phyloP scores from a whole-genome alignment of 1,140 invertebrate genomes.

The Ips nitidus region DNA sequence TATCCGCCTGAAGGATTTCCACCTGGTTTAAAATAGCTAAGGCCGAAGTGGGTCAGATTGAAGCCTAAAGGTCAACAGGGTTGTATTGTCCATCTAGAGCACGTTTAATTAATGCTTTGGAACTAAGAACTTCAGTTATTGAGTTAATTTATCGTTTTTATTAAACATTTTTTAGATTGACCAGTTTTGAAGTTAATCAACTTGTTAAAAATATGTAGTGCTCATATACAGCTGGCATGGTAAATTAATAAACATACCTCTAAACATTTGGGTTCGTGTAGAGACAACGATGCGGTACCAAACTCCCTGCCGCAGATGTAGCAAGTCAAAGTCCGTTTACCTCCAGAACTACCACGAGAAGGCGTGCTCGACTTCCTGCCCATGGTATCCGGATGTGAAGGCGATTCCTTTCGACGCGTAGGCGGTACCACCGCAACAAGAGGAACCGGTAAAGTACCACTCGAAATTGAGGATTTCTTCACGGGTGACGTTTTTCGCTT shows the following conservation, averaged over 20 bases:
- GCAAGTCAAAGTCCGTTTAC: conserved; percentile 62
- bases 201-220: background rate
- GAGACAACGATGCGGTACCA: conserved; percentile 71
- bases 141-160: too few species aligned
- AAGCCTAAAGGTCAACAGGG: conserved; percentile 3
- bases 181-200: too few species aligned
- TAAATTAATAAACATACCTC: conserved; percentile 54
- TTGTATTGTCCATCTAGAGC: background rate
- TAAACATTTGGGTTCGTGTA: conserved; percentile 80
- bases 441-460: background rate
- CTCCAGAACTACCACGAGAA: conserved; percentile 33
- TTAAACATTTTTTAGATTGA: too few species aligned
- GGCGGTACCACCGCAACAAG: background rate
- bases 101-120: too few species aligned
- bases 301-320: conserved; percentile 79
- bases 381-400: conserved; percentile 8
- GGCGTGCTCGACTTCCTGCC: conserved; percentile 7
- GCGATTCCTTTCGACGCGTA: background rate
- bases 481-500: conserved; percentile 8
- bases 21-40: conserved; percentile 7
- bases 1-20: background rate
- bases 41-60: conserved; percentile 10
- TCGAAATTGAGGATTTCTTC: conserved; percentile 12
- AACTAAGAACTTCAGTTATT: too few species aligned
- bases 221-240: background rate